Evolutionary conservation across 2,797 vertebrate genomes (phyloP), one percentile per base, ranked within the genome.

Genomic region (Amphiprion clarkii): DNA sequence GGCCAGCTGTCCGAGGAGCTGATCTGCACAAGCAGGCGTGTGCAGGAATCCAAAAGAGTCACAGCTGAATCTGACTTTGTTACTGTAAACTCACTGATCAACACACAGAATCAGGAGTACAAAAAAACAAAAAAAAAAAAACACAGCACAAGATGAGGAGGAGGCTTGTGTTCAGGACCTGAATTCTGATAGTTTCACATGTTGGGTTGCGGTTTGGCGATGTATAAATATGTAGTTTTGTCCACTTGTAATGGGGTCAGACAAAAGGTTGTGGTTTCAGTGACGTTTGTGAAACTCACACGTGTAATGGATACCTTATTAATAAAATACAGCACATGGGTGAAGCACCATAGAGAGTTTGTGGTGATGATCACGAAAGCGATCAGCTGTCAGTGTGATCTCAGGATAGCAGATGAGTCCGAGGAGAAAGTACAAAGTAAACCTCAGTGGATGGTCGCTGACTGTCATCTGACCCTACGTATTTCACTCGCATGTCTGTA

Each of bases 1-100:
- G 64, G 56, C 81, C 95, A 95, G 91, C 89, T 96, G 95, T 93
- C 92, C 48, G 62, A 44, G 52, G 1, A 71, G 44, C 89, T 94
- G 91, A 94, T 92, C 90, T 79, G 65, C 84, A 85, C 86, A 83
- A 89, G 91, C 95, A 95, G 94, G 88, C 95, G 88, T 92, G 91
- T 93, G 94, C 91, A 88, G 89, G 93, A 94, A 94, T 94, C 93
- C 88, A 78, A 85, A 73, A 83, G 73, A 83, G 83, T 78, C 91
- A 89, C 92, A 94, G 93, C 94, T 94, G 92, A 95, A 85, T 71
- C 72, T 54, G 80, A 83, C 80, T 78, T 71, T 86, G 64, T 83
- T 80, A 80, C 80, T 78, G 82, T 84, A 39, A 39, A 79, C 68
- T 55, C 23, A 0, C 27, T n/a, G 52, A 71, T 67, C 73, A 59